Base-by-base conservation (phyloP, 2,797 vertebrate genomes). In the Oreochromis mossambicus region DNA sequence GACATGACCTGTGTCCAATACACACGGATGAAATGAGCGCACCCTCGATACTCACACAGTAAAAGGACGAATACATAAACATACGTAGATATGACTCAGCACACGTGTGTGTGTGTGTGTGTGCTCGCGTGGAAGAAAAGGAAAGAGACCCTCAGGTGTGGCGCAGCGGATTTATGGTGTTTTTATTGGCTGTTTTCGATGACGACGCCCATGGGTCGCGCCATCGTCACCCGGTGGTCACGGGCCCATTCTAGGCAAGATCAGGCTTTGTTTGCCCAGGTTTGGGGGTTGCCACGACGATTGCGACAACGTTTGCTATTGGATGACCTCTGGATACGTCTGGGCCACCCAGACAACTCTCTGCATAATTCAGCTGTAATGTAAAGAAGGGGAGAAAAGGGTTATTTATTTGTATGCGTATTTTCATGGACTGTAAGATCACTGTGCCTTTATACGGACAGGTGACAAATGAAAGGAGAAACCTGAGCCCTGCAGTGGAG, bases 331-430 rank as follows among this genome's bases (percentile, higher is more conserved):
- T 94, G 87, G 19, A 95, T 81, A 13, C 97, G 93, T 82, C 88
- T 95, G 54, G 97, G 96, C 96, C 96, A 97, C 80, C 96, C 97
- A 14, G 97, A 96, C 89, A 84, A 63, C 94, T 96, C 96, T 87
- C 97, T 90, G 94, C 97, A 97, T 66, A 95, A 92, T 83, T 97
- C 97, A 5, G 96, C 97, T 97, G 93, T 24, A 66, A 84, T 3
- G 78, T 79, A 54, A 17, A 24, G n/a, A 21, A 82, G 43, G 77
- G 34, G 1, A 10, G 77, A 50, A 55, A 8, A 38, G 7, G 11
- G 26, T 14, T 54, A 43, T 56, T 61, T 61, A 43, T 24, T n/a
- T 43, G 17, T 48, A 32, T 32, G 24, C 7, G 1, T 32, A 50
- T 50, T 75, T 50, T 75, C 17, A 50, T 6, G 43, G 26, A 14